These are phyloP conservation scores for Stictonetta naevosa DNA, from an alignment of 2,113 vertebrate genomes.

Conservation along the genomic window DNA sequence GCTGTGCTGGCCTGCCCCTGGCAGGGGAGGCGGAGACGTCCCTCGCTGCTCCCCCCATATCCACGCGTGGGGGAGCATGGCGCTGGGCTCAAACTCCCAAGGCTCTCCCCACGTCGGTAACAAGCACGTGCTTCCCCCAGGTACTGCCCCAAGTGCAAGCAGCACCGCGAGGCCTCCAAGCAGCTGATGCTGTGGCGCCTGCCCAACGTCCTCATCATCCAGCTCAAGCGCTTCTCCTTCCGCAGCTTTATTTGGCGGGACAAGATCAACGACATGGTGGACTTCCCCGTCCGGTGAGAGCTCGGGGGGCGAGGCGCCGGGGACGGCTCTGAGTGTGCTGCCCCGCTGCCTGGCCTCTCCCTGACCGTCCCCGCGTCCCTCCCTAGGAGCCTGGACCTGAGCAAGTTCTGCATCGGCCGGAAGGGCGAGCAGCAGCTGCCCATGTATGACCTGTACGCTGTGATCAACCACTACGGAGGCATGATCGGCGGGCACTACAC, in stretches of 20 bases:
- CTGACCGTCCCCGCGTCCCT: neutral
- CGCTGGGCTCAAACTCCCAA: neutral
- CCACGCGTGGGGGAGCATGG: rapidly evolving
- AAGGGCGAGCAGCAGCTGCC: conserved; percentile 94
- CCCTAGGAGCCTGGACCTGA: conserved; percentile 91
- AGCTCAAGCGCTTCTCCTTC: conserved; percentile 99
- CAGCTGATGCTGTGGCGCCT: conserved; percentile 96
- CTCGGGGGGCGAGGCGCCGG: rapidly evolving
- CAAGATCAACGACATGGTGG: conserved; percentile 99
- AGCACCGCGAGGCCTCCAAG: conserved; percentile 96
- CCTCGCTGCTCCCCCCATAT: neutral
- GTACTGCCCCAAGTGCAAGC: conserved; percentile 98
- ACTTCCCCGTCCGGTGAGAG: conserved; percentile 93
- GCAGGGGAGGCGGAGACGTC: neutral
- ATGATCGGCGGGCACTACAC: conserved; percentile 99
- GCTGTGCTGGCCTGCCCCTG: neutral
- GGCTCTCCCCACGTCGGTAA: neutral
- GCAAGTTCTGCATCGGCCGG: conserved; percentile 97
- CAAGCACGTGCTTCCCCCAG: neutral
- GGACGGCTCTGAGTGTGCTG: neutral
- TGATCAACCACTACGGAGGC: conserved; percentile 98
- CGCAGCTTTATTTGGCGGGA: conserved; percentile 99
- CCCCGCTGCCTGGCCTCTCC: neutral
- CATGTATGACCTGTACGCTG: conserved; percentile 94
- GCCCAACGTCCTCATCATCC: conserved; percentile 95